Evolutionary conservation across 2,888 invertebrate species (phyloP), one percentile per base, ranked within the genome.

Genomic region (Orthosia gothica): DNA sequence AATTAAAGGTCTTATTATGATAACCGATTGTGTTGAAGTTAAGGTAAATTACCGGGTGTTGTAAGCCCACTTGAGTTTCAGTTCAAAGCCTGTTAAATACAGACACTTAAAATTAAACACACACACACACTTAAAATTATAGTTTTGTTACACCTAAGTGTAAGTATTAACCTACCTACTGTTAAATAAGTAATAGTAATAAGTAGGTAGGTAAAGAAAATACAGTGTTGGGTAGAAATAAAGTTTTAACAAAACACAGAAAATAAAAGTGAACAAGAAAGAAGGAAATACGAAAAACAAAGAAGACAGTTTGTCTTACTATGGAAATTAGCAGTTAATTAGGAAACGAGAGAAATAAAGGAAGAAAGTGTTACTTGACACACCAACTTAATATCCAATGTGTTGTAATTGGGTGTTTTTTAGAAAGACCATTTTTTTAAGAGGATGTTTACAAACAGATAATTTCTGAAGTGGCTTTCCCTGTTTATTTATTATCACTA

Each of bases 401-500:
- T 62, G 13, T 40, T 32, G 23, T 62, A 40, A 55, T 74, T 18
- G 9, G 5, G 3, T 5, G 13, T 0, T 49, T 45, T 26, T n/a
- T 5, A 18, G 11, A 55, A 45, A n/a, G 3, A 15, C 12, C 23
- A 57, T 71, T 62, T 40, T 11, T 32, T 26, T 20, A n/a, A 71
- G 18, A 72, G 40, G 57, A 59, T 64, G 26, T 64, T 54, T 79
- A 59, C 40, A 26, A 13, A 0, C 20, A 20, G 49, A 79, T 72
- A 54, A 23, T 12, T 15, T 49, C 32, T 63, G 71, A 79, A 5
- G 18, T 52, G n/a, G 47, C 13, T 54, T 47, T 54, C n/a, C 72
- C 58, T 64, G 52, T 58, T n/a, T 40, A 11, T 54, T 20, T 64
- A 59, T 11, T 72, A 73, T 79, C 76, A 45, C 49, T 64, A 26